A percentile compares a stretch with the other conserved stretches of the same genome.
phyloP scores from a whole-genome alignment of 2,888 invertebrate species.

The Amblyteles armatorius region DNA sequence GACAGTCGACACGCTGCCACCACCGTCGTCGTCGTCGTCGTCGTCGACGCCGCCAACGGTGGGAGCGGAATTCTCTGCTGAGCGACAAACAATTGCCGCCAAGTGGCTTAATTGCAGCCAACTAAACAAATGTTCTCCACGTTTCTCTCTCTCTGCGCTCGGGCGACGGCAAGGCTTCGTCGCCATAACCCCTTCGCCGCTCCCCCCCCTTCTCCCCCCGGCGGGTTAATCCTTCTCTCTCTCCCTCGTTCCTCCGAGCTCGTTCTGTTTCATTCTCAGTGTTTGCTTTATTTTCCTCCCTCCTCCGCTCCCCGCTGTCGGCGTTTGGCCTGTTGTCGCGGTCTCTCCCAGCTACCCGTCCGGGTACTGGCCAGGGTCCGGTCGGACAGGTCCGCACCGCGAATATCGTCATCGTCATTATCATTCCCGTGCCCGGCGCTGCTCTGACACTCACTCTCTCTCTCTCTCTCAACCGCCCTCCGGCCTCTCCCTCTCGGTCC shows the following conservation, averaged over 20 bases:
- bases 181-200: conserved; percentile 26
- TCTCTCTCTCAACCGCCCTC: conserved; percentile 62
- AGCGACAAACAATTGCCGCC: conserved; percentile 85
- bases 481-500: conserved; percentile 35
- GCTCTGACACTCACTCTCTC: conserved; percentile 21
- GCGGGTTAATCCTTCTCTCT: conserved; percentile 63
- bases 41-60: conserved; percentile 69
- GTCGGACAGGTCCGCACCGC: conserved; percentile 67
- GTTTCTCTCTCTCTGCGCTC: conserved; percentile 50
- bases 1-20: conserved; percentile 41
- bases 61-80: conserved; percentile 84
- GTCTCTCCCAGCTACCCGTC: conserved; percentile 38
- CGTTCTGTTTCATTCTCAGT: conserved; percentile 36
- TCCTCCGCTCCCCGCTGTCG: conserved; percentile 22
- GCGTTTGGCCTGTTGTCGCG: conserved; percentile 31
- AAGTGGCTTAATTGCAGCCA: conserved; percentile 85
- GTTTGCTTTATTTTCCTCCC: conserved; percentile 12
- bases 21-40: conserved; percentile 50
- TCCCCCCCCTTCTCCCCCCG: conserved; percentile 58
- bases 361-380: conserved; percentile 35
- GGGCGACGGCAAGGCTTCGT: conserved; percentile 7
- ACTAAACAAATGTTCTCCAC: conserved; percentile 83
- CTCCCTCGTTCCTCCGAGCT: conserved; percentile 62
- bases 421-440: conserved; percentile 69
- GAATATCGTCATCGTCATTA: conserved; percentile 71